Evolutionary conservation across 1,140 invertebrate species (phyloP), one percentile per base, ranked within the genome.

Genomic region (Vanessa atalanta): DNA sequence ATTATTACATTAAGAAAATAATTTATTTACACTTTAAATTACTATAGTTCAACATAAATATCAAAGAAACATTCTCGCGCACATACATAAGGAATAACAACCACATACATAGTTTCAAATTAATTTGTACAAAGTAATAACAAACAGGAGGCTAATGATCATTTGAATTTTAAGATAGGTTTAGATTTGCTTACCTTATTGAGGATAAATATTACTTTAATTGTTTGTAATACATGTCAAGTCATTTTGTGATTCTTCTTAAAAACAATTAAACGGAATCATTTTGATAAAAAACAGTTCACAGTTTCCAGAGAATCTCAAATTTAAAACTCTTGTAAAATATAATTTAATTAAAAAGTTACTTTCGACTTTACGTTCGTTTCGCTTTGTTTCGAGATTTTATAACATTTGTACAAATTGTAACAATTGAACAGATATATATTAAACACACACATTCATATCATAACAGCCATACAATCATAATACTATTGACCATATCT

Each of bases 1-100:
- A 70, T 64, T 66, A 48, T 79, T 77, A 80, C 70, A 82, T 83
- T 80, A 82, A 79, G 82, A 83, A 87, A 80, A 81, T 69, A 55
- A 85, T 90, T 91, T 91, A 91, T 91, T 91, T 91, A 91, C 88
- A 90, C 72, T 73, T 79, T 84, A 86, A 82, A 77, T 71, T 75
- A 78, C 84, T 88, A 87, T 80, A 80, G 76, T 81, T 81, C 53
- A 78, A 86, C 78, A 89, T 88, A 89, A 89, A 90, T 89, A 83
- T 79, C 76, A 68, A 67, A 78, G 65, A 81, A 76, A 78, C 76
- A 69, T 78, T 51, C 77, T 67, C 79, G 60, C 75, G 74, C 77
- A 76, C 73, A 82, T 65, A 70, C 72, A 78, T 1, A 76, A 72
- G 55, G 67, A 61, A n/a, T 61, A 23, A 68, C 63, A 78, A 70